phyloP scores from a whole-genome alignment of 2,888 invertebrate species.

The Leuctra nigra region DNA sequence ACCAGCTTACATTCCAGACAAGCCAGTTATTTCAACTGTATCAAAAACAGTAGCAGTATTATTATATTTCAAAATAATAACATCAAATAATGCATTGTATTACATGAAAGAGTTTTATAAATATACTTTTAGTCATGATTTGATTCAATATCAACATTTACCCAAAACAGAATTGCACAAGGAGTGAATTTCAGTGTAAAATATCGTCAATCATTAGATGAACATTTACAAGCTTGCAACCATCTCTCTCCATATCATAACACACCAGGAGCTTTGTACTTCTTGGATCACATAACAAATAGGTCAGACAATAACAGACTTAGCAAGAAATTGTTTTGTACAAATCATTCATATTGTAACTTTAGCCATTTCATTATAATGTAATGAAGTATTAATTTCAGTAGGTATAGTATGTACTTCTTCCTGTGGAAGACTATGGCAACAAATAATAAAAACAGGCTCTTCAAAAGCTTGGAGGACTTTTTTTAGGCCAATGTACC shows the following conservation, averaged over 20 bases:
- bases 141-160: too few relatives aligned
- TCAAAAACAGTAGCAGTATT: too few relatives aligned
- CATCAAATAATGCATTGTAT: too few relatives aligned
- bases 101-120: too few relatives aligned
- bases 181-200: slow-evolving; percentile 16
- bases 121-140: too few relatives aligned
- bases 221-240: slow-evolving; percentile 11
- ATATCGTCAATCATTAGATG: slow-evolving; percentile 10
- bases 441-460: too few relatives aligned
- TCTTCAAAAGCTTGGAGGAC: too few relatives aligned
- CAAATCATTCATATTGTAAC: slow-evolving; percentile 6
- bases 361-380: slow-evolving; percentile 1
- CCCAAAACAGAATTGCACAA: slow-evolving; percentile 29
- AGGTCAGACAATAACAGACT: slow-evolving; percentile 27
- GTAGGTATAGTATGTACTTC: neutral
- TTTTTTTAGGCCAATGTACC: too few relatives aligned
- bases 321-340: slow-evolving; percentile 20
- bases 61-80: too few relatives aligned
- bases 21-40: too few relatives aligned
- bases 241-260: slow-evolving; percentile 19
- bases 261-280: slow-evolving; percentile 28
- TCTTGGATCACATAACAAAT: slow-evolving; percentile 23
- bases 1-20: too few relatives aligned
- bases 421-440: slow-evolving; percentile 14
- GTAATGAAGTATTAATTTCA: slow-evolving; percentile 1